phyloP scores from a whole-genome alignment of 2,113 vertebrate genomes.

The Macrotis lagotis region DNA sequence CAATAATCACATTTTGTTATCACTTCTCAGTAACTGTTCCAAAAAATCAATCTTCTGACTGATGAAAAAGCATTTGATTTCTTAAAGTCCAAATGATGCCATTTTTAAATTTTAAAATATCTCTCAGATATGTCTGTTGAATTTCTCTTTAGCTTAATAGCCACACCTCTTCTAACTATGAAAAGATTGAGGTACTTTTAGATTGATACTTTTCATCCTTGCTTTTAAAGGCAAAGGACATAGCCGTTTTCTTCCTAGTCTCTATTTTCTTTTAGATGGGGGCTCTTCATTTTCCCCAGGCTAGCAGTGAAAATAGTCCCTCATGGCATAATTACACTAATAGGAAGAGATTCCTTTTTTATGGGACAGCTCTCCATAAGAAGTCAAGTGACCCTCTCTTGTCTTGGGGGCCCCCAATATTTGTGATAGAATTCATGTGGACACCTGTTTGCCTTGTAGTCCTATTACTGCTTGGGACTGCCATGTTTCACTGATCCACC shows the following conservation, averaged over 20 bases:
- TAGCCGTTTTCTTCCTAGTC: neutral
- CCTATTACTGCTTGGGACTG: neutral
- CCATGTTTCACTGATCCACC: neutral
- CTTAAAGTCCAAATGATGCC: neutral
- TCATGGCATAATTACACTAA: neutral
- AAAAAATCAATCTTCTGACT: conserved; percentile 2
- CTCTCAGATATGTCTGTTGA: neutral
- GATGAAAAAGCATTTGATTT: neutral
- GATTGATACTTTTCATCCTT: neutral
- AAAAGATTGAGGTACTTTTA: neutral
- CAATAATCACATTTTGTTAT: neutral
- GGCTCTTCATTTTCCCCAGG: neutral
- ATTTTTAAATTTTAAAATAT: neutral
- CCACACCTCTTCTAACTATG: too few species aligned
- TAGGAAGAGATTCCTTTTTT: too few species aligned
- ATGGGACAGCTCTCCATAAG: neutral
- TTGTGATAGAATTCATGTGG: neutral
- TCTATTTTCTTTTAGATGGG: neutral
- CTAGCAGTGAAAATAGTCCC: neutral
- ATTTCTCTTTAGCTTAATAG: neutral
- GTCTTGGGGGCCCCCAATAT: neutral
- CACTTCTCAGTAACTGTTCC: neutral
- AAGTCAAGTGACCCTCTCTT: neutral
- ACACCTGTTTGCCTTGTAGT: neutral
- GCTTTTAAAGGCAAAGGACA: neutral